Base-by-base conservation (phyloP, 1,140 invertebrate species). In the Papilio xuthus region DNA sequence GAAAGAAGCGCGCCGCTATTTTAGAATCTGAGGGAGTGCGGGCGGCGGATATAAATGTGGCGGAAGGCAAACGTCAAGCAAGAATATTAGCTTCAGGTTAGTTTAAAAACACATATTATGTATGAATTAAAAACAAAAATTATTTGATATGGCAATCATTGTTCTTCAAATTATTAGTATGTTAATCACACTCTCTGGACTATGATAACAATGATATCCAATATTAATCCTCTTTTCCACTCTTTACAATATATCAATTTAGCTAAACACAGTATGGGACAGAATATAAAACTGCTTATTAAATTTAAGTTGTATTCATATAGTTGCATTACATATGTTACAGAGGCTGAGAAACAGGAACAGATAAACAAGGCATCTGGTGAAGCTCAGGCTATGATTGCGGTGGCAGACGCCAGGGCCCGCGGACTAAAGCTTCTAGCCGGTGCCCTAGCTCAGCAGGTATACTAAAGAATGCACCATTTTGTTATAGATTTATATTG, bases 11-110 rank as follows among this genome's bases (percentile, higher is more conserved):
- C 88, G 99, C 99, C 0, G 97, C 98, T 18, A 98, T 99, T 90
- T 95, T 99, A 78, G 99, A 99, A 94, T 99, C 99, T 0, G 99
- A 99, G 95, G 99, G 98, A 91, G 95, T 97, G 2, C 94, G 98
- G 78, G 98, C 98, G 87, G 98, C 99, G 6, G 98, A 99, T 79
- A 99, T 99, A 63, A 99, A 99, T 94, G 97, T 99, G 44, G 99
- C 99, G 0, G 98, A 99, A 92, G 99, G 99, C 86, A 98, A 99
- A 93, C 96, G 99, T 83, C 96, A 96, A 88, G 95, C 99, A 0
- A 96, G 96, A 86, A 99, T 99, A 93, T 95, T 99, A 53, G 97
- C 97, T n/a, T 99, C 98, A 72, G 97, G 97, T 98, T 94, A 83
- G 71, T 80, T 79, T 26, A 28, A 42, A 71, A 69, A 69, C 12